Base-by-base conservation (phyloP, 2,888 invertebrate genomes). In the Agriotes lineatus region DNA sequence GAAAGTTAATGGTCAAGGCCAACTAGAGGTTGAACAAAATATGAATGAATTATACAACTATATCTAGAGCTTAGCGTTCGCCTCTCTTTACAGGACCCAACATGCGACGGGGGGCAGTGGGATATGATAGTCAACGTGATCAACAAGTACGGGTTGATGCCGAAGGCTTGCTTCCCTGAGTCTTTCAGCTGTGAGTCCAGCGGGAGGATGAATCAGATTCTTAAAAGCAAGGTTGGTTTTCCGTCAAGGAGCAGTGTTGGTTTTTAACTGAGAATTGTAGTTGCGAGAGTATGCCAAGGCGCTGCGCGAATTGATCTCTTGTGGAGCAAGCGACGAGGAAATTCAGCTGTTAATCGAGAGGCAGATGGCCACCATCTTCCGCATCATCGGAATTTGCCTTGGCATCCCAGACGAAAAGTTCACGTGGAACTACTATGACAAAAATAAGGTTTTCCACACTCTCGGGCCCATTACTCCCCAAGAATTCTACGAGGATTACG, bases 71-170 rank as follows among this genome's bases (percentile, higher is more conserved):
- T n/a, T 5, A 25, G 25, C 7, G 25, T 7, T 25, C 7, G n/a
- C n/a, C n/a, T n/a, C n/a, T n/a, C n/a, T n/a, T n/a, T n/a, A n/a
- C 78, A 92, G 89, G 93, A 94, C 80, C 94, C 95, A n/a, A 90
- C 91, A 58, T 89, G 89, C 72, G 95, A 96, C 79, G 95, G 95
- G 22, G 96, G 96, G 0, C 96, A 96, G 82, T 96, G 96, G 96
- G 94, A 96, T 81, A 96, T 96, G 96, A 85, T 96, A 67, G 91
- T 92, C 22, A 96, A 96, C 83, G 85, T 96, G 16, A 90, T 96
- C 64, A 93, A 92, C 82, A 94, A 94, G 80, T 90, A 96, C 80
- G 96, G 96, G 10, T 84, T 96, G 59, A 90, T 96, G 86, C 96
- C 96, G 61, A 96, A 96, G 86, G 90, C 91, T 79, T 93, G 92